Evolutionary conservation across 2,797 vertebrate genomes (phyloP).

Genomic region (Mus minutoides): DNA sequence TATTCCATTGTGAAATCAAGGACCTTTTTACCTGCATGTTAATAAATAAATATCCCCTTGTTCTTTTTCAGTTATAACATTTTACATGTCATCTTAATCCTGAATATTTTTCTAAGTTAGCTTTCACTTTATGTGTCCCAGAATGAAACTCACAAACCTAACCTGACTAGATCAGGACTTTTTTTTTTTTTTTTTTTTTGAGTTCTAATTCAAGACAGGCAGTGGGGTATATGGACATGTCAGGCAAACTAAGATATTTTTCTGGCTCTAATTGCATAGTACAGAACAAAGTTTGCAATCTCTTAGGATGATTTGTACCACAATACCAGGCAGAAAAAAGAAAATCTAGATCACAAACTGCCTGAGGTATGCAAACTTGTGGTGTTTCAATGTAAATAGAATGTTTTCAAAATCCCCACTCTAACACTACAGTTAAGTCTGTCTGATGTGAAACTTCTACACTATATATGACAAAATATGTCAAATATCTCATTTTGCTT

Average conservation of each 20-base stretch:
- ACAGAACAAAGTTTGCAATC: not conserved
- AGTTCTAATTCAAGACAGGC: not conserved
- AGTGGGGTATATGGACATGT: not conserved
- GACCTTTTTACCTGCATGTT: not conserved
- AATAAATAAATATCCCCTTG: not conserved
- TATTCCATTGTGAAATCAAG: not conserved
- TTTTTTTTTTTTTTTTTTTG: too few species aligned
- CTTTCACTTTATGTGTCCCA: not conserved
- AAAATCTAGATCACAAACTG: accelerated
- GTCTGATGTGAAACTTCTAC: not conserved
- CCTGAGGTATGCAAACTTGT: not conserved
- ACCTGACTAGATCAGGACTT: not conserved
- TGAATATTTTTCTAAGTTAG: not conserved
- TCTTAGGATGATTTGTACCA: not conserved
- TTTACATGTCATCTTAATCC: not conserved
- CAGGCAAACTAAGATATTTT: not conserved
- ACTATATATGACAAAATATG: not conserved
- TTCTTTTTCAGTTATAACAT: not conserved
- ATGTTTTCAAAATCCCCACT: not conserved
- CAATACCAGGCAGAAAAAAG: not conserved
- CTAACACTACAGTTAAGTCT: not conserved
- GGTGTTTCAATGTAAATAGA: not conserved
- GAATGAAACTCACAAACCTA: not conserved
- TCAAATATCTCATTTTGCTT: not conserved
- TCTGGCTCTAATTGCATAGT: not conserved